Conservation (phyloP, 1,140 invertebrate genomes). For the Drosophila nannoptera region DNA sequence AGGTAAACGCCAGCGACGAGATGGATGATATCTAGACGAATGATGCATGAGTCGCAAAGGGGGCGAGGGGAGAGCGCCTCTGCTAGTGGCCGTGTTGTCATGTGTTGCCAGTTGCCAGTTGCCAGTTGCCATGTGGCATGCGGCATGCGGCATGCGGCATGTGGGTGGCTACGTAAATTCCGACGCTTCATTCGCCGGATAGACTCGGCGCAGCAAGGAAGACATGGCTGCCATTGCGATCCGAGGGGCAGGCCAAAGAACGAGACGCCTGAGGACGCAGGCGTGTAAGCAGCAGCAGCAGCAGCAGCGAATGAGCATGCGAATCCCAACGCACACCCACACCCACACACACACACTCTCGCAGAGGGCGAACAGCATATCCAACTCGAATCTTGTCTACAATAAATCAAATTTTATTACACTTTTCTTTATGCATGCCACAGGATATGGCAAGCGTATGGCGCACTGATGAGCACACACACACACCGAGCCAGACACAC, state of each 20-base stretch:
- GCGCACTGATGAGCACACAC: slow-evolving; percentile 69
- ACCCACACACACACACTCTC: slow-evolving; percentile 9
- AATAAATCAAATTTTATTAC: slow-evolving; percentile 79
- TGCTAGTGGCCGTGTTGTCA: slow-evolving; percentile 13
- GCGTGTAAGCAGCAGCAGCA: slow-evolving; percentile 59
- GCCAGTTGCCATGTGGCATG: slow-evolving; percentile 6
- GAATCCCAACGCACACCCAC: slow-evolving; percentile 37
- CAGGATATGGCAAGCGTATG: slow-evolving; percentile 77
- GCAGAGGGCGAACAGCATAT: slow-evolving; percentile 52
- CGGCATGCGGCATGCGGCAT: not conserved
- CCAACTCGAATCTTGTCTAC: slow-evolving; percentile 79
- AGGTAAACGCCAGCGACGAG: slow-evolving; percentile 68
- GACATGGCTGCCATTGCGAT: slow-evolving; percentile 40
- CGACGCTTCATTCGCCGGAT: slow-evolving; percentile 70
- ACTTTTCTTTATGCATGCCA: slow-evolving; percentile 79
- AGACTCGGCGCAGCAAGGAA: slow-evolving; percentile 38
- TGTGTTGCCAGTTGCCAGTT: slow-evolving; percentile 30
- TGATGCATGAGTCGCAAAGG: slow-evolving; percentile 75
- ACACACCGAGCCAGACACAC: slow-evolving; percentile 31
- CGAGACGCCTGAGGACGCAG: slow-evolving; percentile 46
- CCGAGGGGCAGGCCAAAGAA: slow-evolving; percentile 17
- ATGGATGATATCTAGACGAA: slow-evolving; percentile 76
- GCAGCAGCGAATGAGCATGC: slow-evolving; percentile 67
- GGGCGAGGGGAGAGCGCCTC: slow-evolving; percentile 24
- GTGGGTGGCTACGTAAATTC: slow-evolving; percentile 44